Percentiles rank a stretch among this genome's conserved stretches.
phyloP scores from a whole-genome alignment of 2,113 vertebrate species.

The Muscicapa adusta region DNA sequence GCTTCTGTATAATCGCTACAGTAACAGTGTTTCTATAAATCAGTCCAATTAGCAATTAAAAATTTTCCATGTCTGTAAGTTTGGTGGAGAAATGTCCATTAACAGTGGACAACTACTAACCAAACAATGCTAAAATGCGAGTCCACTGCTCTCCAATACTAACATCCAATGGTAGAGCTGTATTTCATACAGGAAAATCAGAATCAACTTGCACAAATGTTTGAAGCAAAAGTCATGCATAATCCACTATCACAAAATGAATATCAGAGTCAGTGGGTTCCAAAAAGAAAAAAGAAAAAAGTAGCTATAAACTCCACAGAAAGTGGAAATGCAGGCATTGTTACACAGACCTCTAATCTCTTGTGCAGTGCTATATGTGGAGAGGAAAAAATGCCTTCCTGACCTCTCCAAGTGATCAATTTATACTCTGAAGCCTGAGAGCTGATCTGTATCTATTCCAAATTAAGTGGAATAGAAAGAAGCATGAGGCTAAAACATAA shows the following conservation, averaged over 20 bases:
- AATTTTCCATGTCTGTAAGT: not conserved
- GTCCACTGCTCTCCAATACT: not conserved
- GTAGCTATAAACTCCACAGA: slow-evolving; percentile 47
- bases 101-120: not conserved
- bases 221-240: slow-evolving; percentile 32
- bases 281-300: slow-evolving; percentile 44
- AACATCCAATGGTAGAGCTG: not conserved
- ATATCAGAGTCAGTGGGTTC: slow-evolving; percentile 28
- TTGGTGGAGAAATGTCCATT: not conserved
- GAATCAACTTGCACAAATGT: slow-evolving; percentile 5
- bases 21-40: not conserved
- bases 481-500: slow-evolving; percentile 50
- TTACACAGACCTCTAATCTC: slow-evolving; percentile 53
- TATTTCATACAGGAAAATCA: slow-evolving; percentile 17
- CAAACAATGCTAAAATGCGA: not conserved
- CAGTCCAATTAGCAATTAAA: not conserved
- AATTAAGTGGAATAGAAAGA: slow-evolving; percentile 59
- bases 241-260: slow-evolving; percentile 30
- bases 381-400: slow-evolving; percentile 49
- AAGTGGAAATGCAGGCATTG: slow-evolving; percentile 36
- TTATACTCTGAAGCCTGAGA: slow-evolving; percentile 54
- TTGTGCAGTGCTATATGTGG: slow-evolving; percentile 14
- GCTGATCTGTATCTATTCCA: slow-evolving; percentile 54
- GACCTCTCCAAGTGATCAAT: slow-evolving; percentile 61
- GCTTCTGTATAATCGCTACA: not conserved